A percentile compares a stretch with the other conserved stretches of the same genome.
These are phyloP conservation scores for Cariama cristata DNA, from an alignment of 2,113 vertebrate species.

Conservation along the genomic window DNA sequence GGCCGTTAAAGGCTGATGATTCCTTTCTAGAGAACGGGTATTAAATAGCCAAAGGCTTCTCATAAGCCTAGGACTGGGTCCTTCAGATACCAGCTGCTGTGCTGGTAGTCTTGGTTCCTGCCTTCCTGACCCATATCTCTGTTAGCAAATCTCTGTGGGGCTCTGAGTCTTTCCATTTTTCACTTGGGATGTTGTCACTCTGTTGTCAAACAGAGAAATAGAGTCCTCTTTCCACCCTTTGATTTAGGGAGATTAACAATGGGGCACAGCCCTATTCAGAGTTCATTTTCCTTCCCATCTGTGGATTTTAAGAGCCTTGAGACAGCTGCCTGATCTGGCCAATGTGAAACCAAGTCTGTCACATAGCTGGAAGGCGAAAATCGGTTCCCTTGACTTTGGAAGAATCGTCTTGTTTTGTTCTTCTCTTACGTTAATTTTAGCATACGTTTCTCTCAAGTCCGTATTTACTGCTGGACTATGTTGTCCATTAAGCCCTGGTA, in stretches of 20 bases:
- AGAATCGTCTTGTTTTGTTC: not conserved
- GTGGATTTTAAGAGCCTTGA: not conserved
- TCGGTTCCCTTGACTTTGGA: not conserved
- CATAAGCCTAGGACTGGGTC: not conserved
- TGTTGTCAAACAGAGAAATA: not conserved
- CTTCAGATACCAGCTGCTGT: not conserved
- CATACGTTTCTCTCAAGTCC: not conserved
- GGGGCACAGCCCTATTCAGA: not conserved
- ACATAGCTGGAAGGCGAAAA: slow-evolving; percentile 11
- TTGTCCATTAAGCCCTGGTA: not conserved
- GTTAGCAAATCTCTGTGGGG: not conserved
- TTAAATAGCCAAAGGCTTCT: not conserved
- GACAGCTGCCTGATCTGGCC: not conserved
- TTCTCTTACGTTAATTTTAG: not conserved
- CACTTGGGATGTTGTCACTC: not conserved
- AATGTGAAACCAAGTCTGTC: not conserved
- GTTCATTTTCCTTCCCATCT: not conserved
- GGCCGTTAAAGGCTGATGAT: not conserved
- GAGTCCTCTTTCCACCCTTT: not conserved
- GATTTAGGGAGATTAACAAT: not conserved
- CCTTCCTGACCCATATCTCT: not conserved
- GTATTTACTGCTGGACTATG: slow-evolving; percentile 5
- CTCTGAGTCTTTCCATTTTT: not conserved
- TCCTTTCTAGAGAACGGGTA: not conserved
- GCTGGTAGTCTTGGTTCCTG: not conserved